Base-by-base conservation (phyloP, 2,797 vertebrate species). In the Hephaestus fuliginosus region DNA sequence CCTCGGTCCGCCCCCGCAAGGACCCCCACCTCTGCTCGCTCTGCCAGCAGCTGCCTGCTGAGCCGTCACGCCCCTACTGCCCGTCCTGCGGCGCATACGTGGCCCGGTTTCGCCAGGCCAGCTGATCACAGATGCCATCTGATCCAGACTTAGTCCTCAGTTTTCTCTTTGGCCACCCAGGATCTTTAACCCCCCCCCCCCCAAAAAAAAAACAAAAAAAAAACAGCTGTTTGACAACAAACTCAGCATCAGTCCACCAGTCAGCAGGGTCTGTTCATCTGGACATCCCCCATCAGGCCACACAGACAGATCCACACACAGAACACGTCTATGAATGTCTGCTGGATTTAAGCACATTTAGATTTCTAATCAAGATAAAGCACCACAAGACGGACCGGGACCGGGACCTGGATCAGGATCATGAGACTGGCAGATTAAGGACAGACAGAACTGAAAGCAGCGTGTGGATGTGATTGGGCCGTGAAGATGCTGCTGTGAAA, bases 41-140 rank as follows among this genome's bases (percentile, higher is more conserved):
- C 55, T 96, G 95, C 77, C 94, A 90, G 61, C 87, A 86, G 58
- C 81, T 78, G 49, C 94, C 91, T 3, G 91, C 89, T 0, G 92
- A 92, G 79, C 88, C 76, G 11, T 10, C 70, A 0, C 80, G 74
- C 7, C 77, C 78, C 49, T 92, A 80, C 88, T 95, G 95, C 84
- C 76, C 82, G 1, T 55, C 90, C 80, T 95, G 95, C 7, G 78
- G 75, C 1, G 72, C 84, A 0, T 88, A 92, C n/a, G 36, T 93
- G 86, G 86, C 89, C 22, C 93, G 85, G 12, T 85, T 87, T 56
- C 86, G 61, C 64, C 90, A 70, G 2, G 61, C 48, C 81, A 93
- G 88, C 87, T 94, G 87, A 94, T 81, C 22, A 25, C 25, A 25
- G 25, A 25, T 25, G 25, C 25, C 25, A 25, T 25, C 1, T 25